Conservation (phyloP, 2,113 vertebrate species). For the Percina caprodes region DNA sequence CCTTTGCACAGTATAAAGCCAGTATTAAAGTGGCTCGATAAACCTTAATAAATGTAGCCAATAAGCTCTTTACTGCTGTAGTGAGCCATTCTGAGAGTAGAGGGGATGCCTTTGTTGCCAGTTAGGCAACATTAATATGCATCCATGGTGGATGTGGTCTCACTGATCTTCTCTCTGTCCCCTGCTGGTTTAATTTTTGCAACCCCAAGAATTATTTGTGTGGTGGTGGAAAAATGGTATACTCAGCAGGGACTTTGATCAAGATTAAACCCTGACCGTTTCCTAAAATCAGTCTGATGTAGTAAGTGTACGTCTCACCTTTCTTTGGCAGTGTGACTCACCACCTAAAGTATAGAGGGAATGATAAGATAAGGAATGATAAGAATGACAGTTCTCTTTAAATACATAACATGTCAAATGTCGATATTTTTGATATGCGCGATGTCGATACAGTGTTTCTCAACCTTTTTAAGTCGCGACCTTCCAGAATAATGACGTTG, state of each 20-base stretch:
- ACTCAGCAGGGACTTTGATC: slow-evolving; percentile 47
- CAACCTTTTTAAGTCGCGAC: too few species aligned
- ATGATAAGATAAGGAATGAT: not conserved
- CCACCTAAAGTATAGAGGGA: not conserved
- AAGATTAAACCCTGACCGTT: slow-evolving; percentile 32
- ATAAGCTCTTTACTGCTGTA: slow-evolving; percentile 26
- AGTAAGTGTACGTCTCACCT: not conserved
- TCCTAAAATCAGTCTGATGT: slow-evolving; percentile 4
- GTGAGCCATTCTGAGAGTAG: slow-evolving; percentile 26
- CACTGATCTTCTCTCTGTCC: slow-evolving; percentile 25
- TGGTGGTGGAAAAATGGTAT: slow-evolving; percentile 34
- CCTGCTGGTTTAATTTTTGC: slow-evolving; percentile 72
- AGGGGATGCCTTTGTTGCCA: slow-evolving; percentile 34
- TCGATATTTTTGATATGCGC: not conserved
- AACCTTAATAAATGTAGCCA: slow-evolving; percentile 15
- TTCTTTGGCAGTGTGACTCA: slow-evolving; percentile 13
- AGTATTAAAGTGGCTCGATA: slow-evolving; percentile 8
- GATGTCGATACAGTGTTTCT: not conserved
- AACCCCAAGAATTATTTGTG: slow-evolving; percentile 50
- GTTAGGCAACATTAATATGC: slow-evolving; percentile 7
- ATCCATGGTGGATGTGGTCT: slow-evolving; percentile 11
- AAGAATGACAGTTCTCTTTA: not conserved
- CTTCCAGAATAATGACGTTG: too few species aligned
- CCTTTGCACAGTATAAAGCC: not conserved
- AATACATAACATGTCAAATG: not conserved